Evolutionary conservation across 2,888 invertebrate genomes (phyloP).

Genomic region (Acanthoscelides obtectus): DNA sequence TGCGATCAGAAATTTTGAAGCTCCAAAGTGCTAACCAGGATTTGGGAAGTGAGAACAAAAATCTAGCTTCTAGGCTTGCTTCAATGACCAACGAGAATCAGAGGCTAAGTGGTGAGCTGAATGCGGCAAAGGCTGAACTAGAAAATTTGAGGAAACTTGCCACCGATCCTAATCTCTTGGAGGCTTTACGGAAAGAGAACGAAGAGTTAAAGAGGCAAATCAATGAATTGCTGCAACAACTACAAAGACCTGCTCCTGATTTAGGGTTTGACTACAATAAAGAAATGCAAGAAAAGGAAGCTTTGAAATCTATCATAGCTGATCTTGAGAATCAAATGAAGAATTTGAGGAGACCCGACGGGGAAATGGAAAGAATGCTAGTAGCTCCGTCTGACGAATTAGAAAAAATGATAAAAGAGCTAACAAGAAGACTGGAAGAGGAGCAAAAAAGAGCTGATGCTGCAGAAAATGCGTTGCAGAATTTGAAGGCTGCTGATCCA

Average conservation of each 20-base stretch:
- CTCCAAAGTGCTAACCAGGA: conserved; percentile 8
- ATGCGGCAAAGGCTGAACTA: conserved; percentile 8
- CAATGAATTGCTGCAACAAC: conserved; percentile 28
- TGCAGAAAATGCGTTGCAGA: conserved; percentile 26
- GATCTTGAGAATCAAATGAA: conserved; percentile 34
- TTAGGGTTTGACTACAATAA: conserved; percentile 21
- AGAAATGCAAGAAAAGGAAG: conserved; percentile 33
- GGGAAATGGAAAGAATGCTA: conserved; percentile 13
- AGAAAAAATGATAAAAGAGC: conserved; percentile 23
- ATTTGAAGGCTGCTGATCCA: conserved; percentile 26
- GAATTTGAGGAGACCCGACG: conserved; percentile 17
- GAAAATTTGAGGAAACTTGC: conserved; percentile 11
- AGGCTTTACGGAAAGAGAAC: conserved; percentile 29
- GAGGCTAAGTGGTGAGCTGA: conserved; percentile 11
- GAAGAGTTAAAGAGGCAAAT: conserved; percentile 30
- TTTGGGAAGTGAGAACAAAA: conserved; percentile 15
- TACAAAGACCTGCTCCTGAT: conserved; percentile 21
- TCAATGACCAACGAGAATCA: conserved; percentile 19
- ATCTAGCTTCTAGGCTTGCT: conserved; percentile 12
- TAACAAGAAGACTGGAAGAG: conserved; percentile 30
- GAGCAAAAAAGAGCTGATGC: conserved; percentile 27
- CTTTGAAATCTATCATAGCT: conserved; percentile 30
- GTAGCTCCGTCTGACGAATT: conserved; percentile 21
- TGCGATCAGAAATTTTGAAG: background rate
- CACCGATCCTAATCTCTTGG: conserved; percentile 16